A percentile compares a stretch with the other conserved stretches of the same genome.
These are phyloP conservation scores for Zosterops lateralis DNA, from an alignment of 2,113 vertebrate species.

Conservation along the genomic window DNA sequence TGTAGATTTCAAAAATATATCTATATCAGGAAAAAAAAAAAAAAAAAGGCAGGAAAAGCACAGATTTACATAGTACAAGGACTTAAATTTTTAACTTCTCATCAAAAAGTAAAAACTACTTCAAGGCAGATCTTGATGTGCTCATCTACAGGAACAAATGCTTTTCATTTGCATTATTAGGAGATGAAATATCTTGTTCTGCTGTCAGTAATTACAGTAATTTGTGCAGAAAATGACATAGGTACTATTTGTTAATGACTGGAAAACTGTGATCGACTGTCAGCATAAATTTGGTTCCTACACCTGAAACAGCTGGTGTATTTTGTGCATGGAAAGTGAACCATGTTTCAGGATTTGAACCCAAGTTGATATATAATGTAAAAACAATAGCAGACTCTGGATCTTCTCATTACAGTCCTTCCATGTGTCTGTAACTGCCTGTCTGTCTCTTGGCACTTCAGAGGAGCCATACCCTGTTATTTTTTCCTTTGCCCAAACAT, in stretches of 20 bases:
- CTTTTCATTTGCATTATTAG: constrained; percentile 2
- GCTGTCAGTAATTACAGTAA: constrained; percentile 8
- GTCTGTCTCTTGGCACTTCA: neutral
- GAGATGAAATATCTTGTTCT: neutral
- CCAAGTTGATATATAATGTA: neutral
- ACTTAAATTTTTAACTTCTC: neutral
- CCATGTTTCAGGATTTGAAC: neutral
- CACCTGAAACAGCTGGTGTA: neutral
- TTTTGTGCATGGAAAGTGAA: neutral
- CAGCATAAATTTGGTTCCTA: neutral
- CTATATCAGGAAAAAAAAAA: neutral
- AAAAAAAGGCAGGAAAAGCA: neutral
- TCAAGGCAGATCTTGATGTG: neutral
- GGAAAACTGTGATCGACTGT: neutral
- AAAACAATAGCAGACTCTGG: neutral
- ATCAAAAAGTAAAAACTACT: neutral
- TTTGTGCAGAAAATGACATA: constrained; percentile 8
- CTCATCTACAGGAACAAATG: neutral
- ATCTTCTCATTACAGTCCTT: neutral
- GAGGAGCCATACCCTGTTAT: neutral
- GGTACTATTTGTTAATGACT: neutral
- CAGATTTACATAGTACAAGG: neutral
- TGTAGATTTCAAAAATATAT: neutral
- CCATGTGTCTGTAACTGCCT: neutral
- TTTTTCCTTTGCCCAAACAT: neutral